Conservation (phyloP, 2,888 invertebrate species). For the Tipula helvola region DNA sequence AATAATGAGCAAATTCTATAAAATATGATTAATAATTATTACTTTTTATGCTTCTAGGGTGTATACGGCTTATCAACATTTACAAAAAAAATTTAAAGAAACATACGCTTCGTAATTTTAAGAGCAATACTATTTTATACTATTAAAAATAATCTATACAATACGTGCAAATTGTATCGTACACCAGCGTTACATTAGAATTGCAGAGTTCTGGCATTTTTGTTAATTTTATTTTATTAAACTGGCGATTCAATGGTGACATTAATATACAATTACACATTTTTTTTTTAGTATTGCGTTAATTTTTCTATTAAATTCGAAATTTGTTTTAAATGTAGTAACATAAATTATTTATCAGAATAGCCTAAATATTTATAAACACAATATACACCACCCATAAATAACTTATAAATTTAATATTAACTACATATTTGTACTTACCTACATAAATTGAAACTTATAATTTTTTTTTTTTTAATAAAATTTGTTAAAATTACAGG, state of each 20-base stretch:
- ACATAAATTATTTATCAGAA: too few species aligned
- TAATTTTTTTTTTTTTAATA: not conserved
- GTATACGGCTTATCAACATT: constrained; percentile 54
- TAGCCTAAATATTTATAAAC: not conserved
- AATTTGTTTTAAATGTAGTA: too few species aligned
- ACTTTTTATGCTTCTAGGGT: constrained; percentile 42
- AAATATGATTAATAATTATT: not conserved
- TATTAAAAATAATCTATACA: too few species aligned
- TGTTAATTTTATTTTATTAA: not conserved
- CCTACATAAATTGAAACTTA: not conserved
- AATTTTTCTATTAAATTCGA: too few species aligned
- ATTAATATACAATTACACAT: not conserved
- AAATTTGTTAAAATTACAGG: not conserved
- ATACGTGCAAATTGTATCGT: too few species aligned
- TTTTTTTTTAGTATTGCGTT: not conserved
- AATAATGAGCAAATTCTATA: not conserved
- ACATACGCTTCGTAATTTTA: constrained; percentile 43
- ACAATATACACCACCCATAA: not conserved
- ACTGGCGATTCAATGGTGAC: not conserved
- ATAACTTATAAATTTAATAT: not conserved
- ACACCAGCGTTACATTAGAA: not conserved
- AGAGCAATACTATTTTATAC: constrained; percentile 6
- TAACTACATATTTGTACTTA: not conserved
- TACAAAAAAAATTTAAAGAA: constrained; percentile 57
- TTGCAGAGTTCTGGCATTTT: not conserved